Percentiles rank a stretch among this genome's conserved stretches.
These are phyloP conservation scores for Saguinus imperator DNA, from an alignment of 2,113 vertebrate genomes.

Conservation along the genomic window DNA sequence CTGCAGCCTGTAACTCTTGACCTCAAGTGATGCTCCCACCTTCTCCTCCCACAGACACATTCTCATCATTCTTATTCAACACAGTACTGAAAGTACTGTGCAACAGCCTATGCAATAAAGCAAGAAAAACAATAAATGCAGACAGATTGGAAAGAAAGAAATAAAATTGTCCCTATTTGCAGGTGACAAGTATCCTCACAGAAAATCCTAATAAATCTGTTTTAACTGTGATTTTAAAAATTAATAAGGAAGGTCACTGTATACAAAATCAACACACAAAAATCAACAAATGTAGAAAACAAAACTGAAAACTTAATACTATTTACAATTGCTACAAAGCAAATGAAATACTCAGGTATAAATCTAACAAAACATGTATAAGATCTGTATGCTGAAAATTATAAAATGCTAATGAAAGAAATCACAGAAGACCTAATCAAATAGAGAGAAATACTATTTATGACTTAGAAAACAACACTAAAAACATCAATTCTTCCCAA, in stretches of 20 bases:
- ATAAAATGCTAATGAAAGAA: not conserved
- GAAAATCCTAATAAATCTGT: not conserved
- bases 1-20: not conserved
- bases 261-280: not conserved
- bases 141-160: not conserved
- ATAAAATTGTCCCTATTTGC: not conserved
- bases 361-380: not conserved
- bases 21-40: not conserved
- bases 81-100: not conserved
- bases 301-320: not conserved
- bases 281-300: not conserved
- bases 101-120: not conserved
- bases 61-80: not conserved
- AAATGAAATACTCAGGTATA: not conserved
- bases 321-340: not conserved
- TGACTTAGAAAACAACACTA: not conserved
- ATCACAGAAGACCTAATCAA: not conserved
- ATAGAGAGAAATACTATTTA: not conserved
- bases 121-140: not conserved
- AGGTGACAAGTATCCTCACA: not conserved
- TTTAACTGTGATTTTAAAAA: not conserved
- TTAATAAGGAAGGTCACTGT: not conserved
- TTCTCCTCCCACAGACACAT: not conserved
- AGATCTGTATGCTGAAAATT: not conserved
- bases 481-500: not conserved